Percentiles rank a stretch among this genome's conserved stretches.
Evolutionary conservation across 2,113 vertebrate species (phyloP).

Genomic region (Heterotilapia buettikoferi): DNA sequence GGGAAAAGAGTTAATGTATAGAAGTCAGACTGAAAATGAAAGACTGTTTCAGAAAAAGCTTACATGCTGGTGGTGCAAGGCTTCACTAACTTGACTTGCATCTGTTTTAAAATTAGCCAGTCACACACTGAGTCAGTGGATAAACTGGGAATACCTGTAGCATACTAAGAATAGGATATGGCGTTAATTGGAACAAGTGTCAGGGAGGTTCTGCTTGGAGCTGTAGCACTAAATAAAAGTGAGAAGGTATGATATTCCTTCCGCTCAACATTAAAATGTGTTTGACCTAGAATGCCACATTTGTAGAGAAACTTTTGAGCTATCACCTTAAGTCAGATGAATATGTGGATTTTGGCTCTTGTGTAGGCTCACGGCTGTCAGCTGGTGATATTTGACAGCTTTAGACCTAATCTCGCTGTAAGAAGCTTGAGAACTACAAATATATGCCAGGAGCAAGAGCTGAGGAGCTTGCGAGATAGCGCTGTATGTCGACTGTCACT

Average conservation of each 20-base stretch:
- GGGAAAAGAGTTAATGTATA: background rate
- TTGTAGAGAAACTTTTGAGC: background rate
- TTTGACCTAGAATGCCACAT: background rate
- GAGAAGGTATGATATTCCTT: background rate
- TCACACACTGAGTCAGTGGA: background rate
- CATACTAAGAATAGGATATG: background rate
- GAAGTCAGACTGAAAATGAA: background rate
- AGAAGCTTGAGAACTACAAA: slow-evolving; percentile 44
- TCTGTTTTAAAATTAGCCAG: background rate
- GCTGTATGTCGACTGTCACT: background rate
- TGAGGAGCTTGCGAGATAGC: background rate
- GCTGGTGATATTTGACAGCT: slow-evolving; percentile 42
- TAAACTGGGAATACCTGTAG: background rate
- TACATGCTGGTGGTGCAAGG: background rate
- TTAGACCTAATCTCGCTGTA: slow-evolving; percentile 39
- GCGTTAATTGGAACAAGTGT: background rate
- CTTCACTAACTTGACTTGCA: background rate
- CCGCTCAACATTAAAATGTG: background rate
- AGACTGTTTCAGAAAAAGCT: background rate
- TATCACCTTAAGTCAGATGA: background rate
- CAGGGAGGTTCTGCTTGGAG: background rate
- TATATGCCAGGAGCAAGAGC: slow-evolving; percentile 30
- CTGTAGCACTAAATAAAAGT: background rate
- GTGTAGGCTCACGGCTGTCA: background rate
- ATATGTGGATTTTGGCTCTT: background rate